These are phyloP conservation scores for Ondatra zibethicus DNA, from an alignment of 2,113 vertebrate genomes.

Conservation along the genomic window DNA sequence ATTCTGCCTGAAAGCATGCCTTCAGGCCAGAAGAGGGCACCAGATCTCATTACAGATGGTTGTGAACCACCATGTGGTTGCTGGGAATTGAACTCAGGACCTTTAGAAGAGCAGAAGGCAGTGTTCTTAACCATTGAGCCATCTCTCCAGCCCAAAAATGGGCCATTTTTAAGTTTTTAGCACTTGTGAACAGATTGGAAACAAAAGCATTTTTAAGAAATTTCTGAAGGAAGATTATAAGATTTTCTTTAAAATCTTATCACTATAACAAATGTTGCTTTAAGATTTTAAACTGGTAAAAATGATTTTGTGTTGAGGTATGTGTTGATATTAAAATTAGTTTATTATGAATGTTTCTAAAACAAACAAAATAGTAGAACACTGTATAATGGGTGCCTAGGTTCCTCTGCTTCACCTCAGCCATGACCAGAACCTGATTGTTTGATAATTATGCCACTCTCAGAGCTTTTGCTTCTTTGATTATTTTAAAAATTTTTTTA, in stretches of 20 bases:
- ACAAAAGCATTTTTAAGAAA: slow-evolving; percentile 20
- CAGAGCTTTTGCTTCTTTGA: neutral
- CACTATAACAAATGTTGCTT: slow-evolving; percentile 15
- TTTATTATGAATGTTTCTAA: slow-evolving; percentile 38
- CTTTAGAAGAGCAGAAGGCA: too few relatives aligned
- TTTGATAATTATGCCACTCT: neutral
- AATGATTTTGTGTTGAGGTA: slow-evolving; percentile 8
- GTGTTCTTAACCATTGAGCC: too few relatives aligned
- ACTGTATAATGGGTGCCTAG: neutral
- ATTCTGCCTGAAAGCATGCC: too few relatives aligned
- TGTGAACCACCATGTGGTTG: too few relatives aligned
- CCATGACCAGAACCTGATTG: neutral
- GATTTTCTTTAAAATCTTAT: neutral
- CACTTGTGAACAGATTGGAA: slow-evolving; percentile 29
- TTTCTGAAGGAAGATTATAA: slow-evolving; percentile 6
- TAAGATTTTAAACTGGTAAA: neutral
- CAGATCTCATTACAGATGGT: too few relatives aligned
- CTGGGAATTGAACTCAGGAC: too few relatives aligned
- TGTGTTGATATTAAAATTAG: neutral
- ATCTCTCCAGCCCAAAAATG: too few relatives aligned
- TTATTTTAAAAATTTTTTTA: slow-evolving; percentile 7
- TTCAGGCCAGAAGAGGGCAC: too few relatives aligned
- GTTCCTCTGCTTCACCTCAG: too few relatives aligned
- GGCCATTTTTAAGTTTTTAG: neutral
- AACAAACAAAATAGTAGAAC: neutral